A percentile compares a stretch with the other conserved stretches of the same genome.
These are phyloP conservation scores for Sturnira hondurensis DNA, from an alignment of 2,113 vertebrate species.

Conservation along the genomic window DNA sequence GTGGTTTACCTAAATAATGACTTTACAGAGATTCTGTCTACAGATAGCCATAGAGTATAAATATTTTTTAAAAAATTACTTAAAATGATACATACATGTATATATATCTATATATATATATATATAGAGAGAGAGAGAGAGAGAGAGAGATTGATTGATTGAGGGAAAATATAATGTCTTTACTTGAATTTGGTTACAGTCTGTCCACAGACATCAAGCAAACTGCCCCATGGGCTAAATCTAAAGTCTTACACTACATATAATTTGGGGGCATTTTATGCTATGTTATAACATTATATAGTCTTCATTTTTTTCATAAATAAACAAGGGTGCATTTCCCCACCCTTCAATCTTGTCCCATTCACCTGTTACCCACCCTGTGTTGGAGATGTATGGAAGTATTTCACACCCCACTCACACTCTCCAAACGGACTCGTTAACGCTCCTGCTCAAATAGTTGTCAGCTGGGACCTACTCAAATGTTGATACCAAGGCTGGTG, in stretches of 20 bases:
- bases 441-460: neutral
- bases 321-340: neutral
- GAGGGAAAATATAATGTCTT: neutral
- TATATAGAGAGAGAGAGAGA: too few species aligned
- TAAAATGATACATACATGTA: neutral
- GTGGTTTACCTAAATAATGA: neutral
- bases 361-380: neutral
- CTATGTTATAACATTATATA: neutral
- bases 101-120: too few species aligned
- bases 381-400: neutral
- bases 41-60: neutral
- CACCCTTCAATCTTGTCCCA: neutral
- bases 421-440: neutral
- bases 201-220: neutral
- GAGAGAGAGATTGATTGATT: neutral
- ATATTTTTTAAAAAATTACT: neutral
- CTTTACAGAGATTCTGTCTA: neutral
- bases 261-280: neutral
- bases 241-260: neutral
- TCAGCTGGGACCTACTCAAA: neutral
- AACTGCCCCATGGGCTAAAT: neutral
- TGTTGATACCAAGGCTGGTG: neutral
- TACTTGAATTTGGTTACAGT: neutral
- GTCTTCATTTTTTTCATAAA: conserved; percentile 18
- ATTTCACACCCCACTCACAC: neutral